phyloP scores from a whole-genome alignment of 2,113 vertebrate genomes.

The Sander lucioperca region DNA sequence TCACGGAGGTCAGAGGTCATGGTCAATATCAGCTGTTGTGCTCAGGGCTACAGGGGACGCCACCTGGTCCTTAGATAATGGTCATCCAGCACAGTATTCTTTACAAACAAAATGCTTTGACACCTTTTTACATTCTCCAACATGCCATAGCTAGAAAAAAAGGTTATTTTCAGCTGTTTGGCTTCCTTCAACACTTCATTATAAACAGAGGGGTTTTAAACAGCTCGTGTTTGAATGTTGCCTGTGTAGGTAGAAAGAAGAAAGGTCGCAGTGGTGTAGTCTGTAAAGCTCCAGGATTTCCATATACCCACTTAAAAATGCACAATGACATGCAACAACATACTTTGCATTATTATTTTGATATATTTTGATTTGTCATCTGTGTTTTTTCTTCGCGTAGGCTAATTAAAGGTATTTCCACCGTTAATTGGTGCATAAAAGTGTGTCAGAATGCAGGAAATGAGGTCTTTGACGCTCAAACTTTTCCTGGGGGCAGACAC shows the following conservation, averaged over 20 bases:
- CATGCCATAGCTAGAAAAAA: constrained; percentile 31
- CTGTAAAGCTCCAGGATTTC: too few species aligned
- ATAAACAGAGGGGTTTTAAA: constrained; percentile 19
- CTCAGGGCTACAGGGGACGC: constrained; percentile 16
- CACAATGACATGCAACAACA: too few species aligned
- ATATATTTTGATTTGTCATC: too few species aligned
- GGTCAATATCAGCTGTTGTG: constrained; percentile 66
- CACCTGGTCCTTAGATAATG: constrained; percentile 53
- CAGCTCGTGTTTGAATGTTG: constrained; percentile 20
- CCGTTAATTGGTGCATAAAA: too few species aligned
- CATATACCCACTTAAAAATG: too few species aligned
- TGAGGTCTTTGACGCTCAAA: too few species aligned
- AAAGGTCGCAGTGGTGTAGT: not conserved
- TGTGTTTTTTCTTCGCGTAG: too few species aligned
- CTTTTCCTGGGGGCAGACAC: too few species aligned
- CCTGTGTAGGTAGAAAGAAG: constrained; percentile 2
- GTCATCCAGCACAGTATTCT: constrained; percentile 27
- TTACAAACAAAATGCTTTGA: constrained; percentile 24
- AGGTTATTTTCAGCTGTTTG: constrained; percentile 23
- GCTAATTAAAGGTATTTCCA: too few species aligned
- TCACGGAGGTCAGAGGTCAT: constrained; percentile 54
- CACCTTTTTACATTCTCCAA: constrained; percentile 43
- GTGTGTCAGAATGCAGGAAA: too few species aligned
- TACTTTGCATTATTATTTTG: too few species aligned
- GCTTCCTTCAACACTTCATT: constrained; percentile 38